Evolutionary conservation across 2,888 invertebrate species (phyloP), one percentile per base, ranked within the genome.

Genomic region (Chrysolina oricalcia): DNA sequence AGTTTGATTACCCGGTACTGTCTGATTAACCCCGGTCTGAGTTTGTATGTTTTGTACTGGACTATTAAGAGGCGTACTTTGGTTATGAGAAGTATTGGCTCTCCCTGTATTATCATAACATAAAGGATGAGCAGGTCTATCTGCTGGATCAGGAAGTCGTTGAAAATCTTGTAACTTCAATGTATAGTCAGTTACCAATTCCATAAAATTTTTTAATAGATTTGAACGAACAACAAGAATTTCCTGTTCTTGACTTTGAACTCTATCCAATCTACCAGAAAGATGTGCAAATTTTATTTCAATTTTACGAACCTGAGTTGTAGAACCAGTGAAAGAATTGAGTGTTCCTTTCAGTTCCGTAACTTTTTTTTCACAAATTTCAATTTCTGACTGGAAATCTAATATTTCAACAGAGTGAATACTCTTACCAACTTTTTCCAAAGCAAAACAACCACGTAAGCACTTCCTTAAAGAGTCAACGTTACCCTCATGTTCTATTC

Each of bases 381-480:
- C 21, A 13, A 46, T 19, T 15, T 70, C 63, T 3, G 2, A 6
- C 15, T 70, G n/a, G 10, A 0, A 6, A 19, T 63, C 63, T 21
- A 46, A 43, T 23, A 0, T 40, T 70, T 17, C 64, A 68, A n/a
- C n/a, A n/a, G n/a, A n/a, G n/a, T n/a, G n/a, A n/a, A n/a, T n/a
- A n/a, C n/a, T n/a, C n/a, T n/a, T n/a, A n/a, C n/a, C n/a, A n/a
- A 70, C 19, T 53, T 46, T 78, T 74, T 75, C 59, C 66, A 69
- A 35, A 68, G 65, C 46, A 15, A 46, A 17, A 62, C 62, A 41
- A 41, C 21, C n/a, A n/a, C 73, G 53, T 11, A 70, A 19, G 70
- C 69, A 73, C 41, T 73, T 69, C 13, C 69, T 15, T 69, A 63
- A 41, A 9, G 67, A 40, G 19, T 67, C 67, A 46, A 67, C 48